A percentile compares a stretch with the other conserved stretches of the same genome.
phyloP scores from a whole-genome alignment of 1,140 invertebrate species.

The Forficula auricularia region DNA sequence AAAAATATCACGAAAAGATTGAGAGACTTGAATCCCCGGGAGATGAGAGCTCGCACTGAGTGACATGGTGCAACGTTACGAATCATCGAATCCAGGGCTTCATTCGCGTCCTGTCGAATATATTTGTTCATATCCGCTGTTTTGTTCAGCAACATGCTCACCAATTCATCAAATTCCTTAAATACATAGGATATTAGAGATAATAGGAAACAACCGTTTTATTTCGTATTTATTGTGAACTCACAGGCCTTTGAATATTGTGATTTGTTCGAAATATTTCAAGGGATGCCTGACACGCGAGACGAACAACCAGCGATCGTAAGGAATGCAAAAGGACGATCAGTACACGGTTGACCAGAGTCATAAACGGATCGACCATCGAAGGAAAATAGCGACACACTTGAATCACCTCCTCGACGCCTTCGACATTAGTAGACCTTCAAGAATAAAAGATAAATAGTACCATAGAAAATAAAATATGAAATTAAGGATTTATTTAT shows the following conservation, averaged over 20 bases:
- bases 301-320: constrained; percentile 22
- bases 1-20: too few species aligned
- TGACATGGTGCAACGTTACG: constrained; percentile 28
- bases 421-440: too few species aligned
- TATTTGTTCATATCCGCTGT: constrained; percentile 44
- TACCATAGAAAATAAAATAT: too few species aligned
- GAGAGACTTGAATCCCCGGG: constrained; percentile 17
- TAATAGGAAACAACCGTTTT: not conserved
- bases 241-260: constrained; percentile 23
- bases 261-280: constrained; percentile 23
- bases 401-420: too few species aligned
- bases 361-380: constrained; percentile 18
- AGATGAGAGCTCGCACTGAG: constrained; percentile 20
- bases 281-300: constrained; percentile 23
- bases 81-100: constrained; percentile 37
- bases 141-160: constrained; percentile 35
- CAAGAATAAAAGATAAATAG: too few species aligned
- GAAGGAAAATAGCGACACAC: too few species aligned
- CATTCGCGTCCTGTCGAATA: constrained; percentile 42
- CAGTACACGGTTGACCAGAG: constrained; percentile 21
- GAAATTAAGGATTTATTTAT: too few species aligned
- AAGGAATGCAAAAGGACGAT: constrained; percentile 21
- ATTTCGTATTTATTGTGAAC: constrained; percentile 1
- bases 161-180: constrained; percentile 42
- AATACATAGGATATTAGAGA: constrained; percentile 9